A percentile compares a stretch with the other conserved stretches of the same genome.
Conservation (phyloP, 2,888 invertebrate genomes). For the Pteria penguin region DNA sequence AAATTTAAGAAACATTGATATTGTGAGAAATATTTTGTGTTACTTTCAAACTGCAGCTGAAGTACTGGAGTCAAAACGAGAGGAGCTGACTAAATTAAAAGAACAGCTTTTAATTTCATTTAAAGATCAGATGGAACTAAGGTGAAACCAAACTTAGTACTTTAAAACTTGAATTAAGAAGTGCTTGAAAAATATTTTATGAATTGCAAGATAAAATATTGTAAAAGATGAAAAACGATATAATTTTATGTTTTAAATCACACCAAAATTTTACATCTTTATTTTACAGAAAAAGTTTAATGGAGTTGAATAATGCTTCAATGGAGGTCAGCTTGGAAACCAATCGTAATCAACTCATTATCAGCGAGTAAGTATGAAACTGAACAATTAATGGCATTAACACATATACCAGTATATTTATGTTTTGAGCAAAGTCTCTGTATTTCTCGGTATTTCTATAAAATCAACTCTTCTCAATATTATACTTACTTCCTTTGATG, state of each 20-base stretch:
- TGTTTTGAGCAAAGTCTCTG: no score
- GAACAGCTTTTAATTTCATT: conserved; percentile 93
- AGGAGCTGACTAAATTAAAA: conserved; percentile 83
- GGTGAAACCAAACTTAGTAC: no score
- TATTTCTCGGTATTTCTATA: no score
- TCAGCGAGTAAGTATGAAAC: conserved; percentile 85
- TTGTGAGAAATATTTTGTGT: background rate
- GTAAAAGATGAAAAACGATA: background rate
- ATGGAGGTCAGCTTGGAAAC: conserved; percentile 92
- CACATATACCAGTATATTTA: no score
- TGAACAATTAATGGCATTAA: background rate
- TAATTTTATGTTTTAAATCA: background rate
- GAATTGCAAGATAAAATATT: no score
- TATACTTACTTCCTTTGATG: no score
- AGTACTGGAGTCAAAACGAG: conserved; percentile 87
- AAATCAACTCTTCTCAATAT: no score
- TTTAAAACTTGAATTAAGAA: no score
- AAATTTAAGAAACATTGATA: background rate
- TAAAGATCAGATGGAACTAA: conserved; percentile 94
- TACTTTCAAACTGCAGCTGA: no score
- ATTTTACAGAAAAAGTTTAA: conserved; percentile 85
- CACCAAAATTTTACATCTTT: background rate
- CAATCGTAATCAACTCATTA: conserved; percentile 92
- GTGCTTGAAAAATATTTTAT: no score
- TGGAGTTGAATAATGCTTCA: conserved; percentile 94